Conservation (phyloP, 2,888 invertebrate genomes). For the Morinoia aosen region DNA sequence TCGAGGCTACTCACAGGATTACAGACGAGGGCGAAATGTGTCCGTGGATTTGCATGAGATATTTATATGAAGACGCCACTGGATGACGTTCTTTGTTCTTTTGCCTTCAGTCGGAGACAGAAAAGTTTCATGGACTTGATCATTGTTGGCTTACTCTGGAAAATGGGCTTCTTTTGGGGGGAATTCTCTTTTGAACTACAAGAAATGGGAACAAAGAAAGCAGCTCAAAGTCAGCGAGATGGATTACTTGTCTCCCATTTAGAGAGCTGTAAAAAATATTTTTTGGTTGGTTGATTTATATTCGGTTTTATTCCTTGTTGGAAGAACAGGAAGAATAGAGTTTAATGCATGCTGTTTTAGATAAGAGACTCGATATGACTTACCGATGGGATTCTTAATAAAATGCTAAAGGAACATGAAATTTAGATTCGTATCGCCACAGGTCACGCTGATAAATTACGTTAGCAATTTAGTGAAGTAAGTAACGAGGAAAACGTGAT, state of each 20-base stretch:
- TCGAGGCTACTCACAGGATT: constrained; percentile 44
- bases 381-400: neutral
- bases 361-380: neutral
- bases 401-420: neutral
- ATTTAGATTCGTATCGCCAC: neutral
- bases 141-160: constrained; percentile 40
- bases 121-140: constrained; percentile 26
- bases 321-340: neutral
- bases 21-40: constrained; percentile 45
- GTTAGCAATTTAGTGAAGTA: neutral
- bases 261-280: neutral
- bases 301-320: neutral
- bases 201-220: neutral
- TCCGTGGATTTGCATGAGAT: constrained; percentile 48
- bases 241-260: neutral
- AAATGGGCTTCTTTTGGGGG: neutral
- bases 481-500: neutral
- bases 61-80: constrained; percentile 27
- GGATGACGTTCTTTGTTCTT: constrained; percentile 41
- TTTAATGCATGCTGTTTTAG: neutral
- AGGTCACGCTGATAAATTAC: neutral
- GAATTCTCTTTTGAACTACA: constrained; percentile 5
- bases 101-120: neutral
- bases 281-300: neutral
- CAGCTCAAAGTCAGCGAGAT: neutral